phyloP scores from a whole-genome alignment of 2,888 invertebrate genomes.

The Caradrina kadenii region DNA sequence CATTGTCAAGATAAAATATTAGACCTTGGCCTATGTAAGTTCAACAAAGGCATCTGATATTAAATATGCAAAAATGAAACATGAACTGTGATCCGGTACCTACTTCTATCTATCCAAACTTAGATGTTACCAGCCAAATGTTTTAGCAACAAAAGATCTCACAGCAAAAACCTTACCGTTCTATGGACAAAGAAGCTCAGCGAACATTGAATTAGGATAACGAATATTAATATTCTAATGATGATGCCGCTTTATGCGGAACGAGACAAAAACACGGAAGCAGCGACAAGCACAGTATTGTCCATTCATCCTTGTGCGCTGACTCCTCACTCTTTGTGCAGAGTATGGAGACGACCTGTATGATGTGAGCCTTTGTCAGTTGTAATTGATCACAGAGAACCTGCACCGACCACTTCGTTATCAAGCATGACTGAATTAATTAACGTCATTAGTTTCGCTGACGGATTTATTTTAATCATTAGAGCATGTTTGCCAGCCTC shows the following conservation, averaged over 20 bases:
- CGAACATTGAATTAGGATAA: constrained; percentile 70
- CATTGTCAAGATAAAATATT: constrained; percentile 46
- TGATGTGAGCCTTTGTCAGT: constrained; percentile 59
- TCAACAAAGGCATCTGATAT: constrained; percentile 49
- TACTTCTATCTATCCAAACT: constrained; percentile 49
- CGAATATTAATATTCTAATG: constrained; percentile 86
- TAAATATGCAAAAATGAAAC: constrained; percentile 51
- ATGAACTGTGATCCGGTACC: constrained; percentile 66
- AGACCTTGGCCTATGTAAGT: constrained; percentile 62
- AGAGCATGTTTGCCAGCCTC: constrained; percentile 30
- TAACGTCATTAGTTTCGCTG: constrained; percentile 69
- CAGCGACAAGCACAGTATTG: constrained; percentile 78
- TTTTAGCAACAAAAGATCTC: constrained; percentile 67
- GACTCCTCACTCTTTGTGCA: constrained; percentile 65
- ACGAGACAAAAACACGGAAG: constrained; percentile 87
- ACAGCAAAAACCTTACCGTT: constrained; percentile 66
- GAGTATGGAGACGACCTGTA: constrained; percentile 51
- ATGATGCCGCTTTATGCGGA: constrained; percentile 80
- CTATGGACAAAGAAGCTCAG: constrained; percentile 75
- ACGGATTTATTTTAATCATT: constrained; percentile 53
- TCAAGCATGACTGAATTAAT: constrained; percentile 74
- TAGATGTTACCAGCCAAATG: constrained; percentile 56
- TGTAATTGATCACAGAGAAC: constrained; percentile 69
- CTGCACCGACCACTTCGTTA: constrained; percentile 70
- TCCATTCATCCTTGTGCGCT: constrained; percentile 82